Conservation (phyloP, 2,888 invertebrate genomes). For the Lutraria lutraria region DNA sequence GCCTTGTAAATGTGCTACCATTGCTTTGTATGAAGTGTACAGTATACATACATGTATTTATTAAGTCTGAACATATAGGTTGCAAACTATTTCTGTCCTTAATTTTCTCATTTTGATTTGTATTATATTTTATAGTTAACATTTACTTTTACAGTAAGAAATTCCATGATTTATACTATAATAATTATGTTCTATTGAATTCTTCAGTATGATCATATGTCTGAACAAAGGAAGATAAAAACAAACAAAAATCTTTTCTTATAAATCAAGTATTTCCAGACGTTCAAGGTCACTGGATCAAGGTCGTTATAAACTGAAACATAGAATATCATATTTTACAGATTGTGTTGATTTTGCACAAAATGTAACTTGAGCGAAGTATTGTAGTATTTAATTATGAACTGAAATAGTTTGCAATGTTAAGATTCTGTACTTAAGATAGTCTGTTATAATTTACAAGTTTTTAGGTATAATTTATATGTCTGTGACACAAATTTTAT, state of each 20-base stretch:
- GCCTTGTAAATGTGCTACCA: slow-evolving; percentile 25
- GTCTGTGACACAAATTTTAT: not conserved
- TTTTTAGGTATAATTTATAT: not conserved
- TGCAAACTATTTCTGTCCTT: not conserved
- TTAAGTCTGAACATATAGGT: not conserved
- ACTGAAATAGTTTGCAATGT: not conserved
- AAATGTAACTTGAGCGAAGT: not conserved
- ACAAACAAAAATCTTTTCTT: not conserved
- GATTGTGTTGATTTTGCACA: too few species aligned
- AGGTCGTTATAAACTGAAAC: too few species aligned
- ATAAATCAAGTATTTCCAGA: not conserved
- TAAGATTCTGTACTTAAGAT: slow-evolving; percentile 20
- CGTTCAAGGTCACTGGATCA: not conserved
- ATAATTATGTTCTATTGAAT: not conserved
- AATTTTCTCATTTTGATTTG: not conserved
- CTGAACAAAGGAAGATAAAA: not conserved
- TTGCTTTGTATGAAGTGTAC: slow-evolving; percentile 25
- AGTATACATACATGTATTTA: not conserved
- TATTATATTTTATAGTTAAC: not conserved
- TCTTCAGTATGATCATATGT: not conserved
- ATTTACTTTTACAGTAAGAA: not conserved
- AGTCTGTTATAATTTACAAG: slow-evolving; percentile 1
- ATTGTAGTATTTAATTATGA: not conserved
- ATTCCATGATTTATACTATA: not conserved
- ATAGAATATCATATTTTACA: too few species aligned